Evolutionary conservation across 2,888 invertebrate species (phyloP).

Genomic region (Marasmarcha lunaedactyla): DNA sequence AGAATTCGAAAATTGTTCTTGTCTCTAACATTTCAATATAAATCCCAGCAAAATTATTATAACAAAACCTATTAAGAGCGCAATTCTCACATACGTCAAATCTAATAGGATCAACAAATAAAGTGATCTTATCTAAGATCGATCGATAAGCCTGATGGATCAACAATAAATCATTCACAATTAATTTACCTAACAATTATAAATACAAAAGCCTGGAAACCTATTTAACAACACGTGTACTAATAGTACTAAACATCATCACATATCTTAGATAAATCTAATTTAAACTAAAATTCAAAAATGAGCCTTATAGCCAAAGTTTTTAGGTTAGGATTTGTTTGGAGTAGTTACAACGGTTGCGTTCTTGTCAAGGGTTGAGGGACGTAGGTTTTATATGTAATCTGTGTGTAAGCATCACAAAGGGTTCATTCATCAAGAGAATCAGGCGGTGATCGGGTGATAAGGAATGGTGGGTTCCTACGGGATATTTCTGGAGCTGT

Average conservation of each 20-base stretch:
- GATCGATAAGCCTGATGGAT: conserved; percentile 21
- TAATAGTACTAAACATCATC: conserved; percentile 38
- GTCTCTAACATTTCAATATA: too few relatives aligned
- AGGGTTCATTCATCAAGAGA: conserved; percentile 62
- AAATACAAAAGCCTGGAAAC: conserved; percentile 22
- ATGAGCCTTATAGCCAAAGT: neutral
- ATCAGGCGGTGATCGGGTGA: conserved; percentile 38
- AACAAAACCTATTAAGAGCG: too few relatives aligned
- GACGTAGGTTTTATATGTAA: conserved; percentile 27
- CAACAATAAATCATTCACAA: conserved; percentile 54
- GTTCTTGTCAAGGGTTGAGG: conserved; percentile 7
- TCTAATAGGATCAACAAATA: conserved; percentile 2
- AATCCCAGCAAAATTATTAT: too few relatives aligned
- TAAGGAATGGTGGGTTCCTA: conserved; percentile 28
- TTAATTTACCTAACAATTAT: conserved; percentile 39
- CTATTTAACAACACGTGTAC: conserved; percentile 56
- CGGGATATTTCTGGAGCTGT: conserved; percentile 28
- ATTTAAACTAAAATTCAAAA: conserved; percentile 4
- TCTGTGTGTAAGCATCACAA: conserved; percentile 52
- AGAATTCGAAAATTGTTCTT: too few relatives aligned
- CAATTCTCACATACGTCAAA: too few relatives aligned
- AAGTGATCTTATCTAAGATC: conserved; percentile 17
- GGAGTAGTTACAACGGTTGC: neutral
- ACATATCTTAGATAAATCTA: conserved; percentile 15
- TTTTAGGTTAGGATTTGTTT: conserved; percentile 2